Evolutionary conservation across 53 echinoderm and acorn worm species (phyloP), one percentile per base, ranked within the genome.

Genomic region (Holothuria scabra): DNA sequence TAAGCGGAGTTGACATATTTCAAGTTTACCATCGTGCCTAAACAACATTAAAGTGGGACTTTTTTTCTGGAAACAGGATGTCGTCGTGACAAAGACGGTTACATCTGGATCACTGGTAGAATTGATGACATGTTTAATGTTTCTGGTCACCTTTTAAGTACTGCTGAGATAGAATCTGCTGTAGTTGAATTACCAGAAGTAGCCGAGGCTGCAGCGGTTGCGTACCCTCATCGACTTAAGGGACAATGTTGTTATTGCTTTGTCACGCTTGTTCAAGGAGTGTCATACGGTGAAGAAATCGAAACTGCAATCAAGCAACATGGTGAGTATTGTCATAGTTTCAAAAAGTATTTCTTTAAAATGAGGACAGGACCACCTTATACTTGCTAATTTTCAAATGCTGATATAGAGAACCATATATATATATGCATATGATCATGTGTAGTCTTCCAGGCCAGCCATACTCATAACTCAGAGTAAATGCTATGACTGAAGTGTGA

Each of bases 91-190:
- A 85, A 92, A 74, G 99, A 99, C 65, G 99, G 99, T 1, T 99
- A 99, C 74, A 83, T 76, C 59, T 99, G 99, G 99, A 95, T 99
- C 86, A 99, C 99, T 10, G 99, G 99, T 5, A 92, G 99, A 14
- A 94, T 99, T 25, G 99, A 99, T 64, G 99, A 99, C 85, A 99
- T 99, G 99, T 92, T 99, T 67, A 99, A 99, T 46, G 99, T 99
- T 12, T 99, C 99, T 1, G 99, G 99, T 30, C 99, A 99, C 70
- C 86, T 99, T 23, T 86, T 99, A 6, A 99, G 99, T 56, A 99
- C 99, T 1, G 99, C 99, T 2, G 93, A 95, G 91, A 95, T 99
- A 16, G 99, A 99, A 63, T 92, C 94, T 0, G 84, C 93, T 24
- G 56, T 99, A 9, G 92, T 94, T 35, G 94, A 99, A 65, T 89